Evolutionary conservation across 2,888 invertebrate species (phyloP).

Genomic region (Linnaemya vulpina): DNA sequence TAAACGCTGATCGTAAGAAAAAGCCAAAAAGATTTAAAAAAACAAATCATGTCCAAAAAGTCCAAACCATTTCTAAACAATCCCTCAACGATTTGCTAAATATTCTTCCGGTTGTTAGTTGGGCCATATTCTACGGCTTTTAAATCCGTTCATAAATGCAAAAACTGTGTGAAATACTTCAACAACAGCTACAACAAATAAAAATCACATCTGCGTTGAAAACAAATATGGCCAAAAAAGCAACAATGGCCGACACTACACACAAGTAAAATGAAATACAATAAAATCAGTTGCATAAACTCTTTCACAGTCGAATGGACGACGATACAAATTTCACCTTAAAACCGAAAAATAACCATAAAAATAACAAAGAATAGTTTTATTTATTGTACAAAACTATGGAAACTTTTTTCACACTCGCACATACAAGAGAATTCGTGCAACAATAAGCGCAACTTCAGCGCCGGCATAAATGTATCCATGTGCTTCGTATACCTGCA

Average conservation of each 20-base stretch:
- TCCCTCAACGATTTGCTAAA: neutral
- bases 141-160: slow-evolving; percentile 41
- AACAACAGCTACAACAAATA: slow-evolving; percentile 41
- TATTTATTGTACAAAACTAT: slow-evolving; percentile 48
- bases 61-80: neutral
- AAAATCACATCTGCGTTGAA: slow-evolving; percentile 35
- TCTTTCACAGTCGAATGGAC: neutral
- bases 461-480: neutral
- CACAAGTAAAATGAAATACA: slow-evolving; percentile 22
- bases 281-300: slow-evolving; percentile 37
- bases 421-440: neutral
- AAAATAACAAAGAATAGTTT: slow-evolving; percentile 31
- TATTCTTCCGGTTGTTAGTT: neutral
- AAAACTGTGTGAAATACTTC: slow-evolving; percentile 29
- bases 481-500: neutral
- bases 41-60: neutral
- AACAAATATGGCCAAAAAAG: slow-evolving; percentile 21
- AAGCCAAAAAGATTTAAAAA: neutral
- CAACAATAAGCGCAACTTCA: neutral
- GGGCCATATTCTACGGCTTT: slow-evolving; percentile 46
- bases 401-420: slow-evolving; percentile 22
- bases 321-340: slow-evolving; percentile 9
- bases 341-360: slow-evolving; percentile 20
- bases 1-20: too few species aligned
- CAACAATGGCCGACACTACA: slow-evolving; percentile 17